Conservation (phyloP, 2,113 vertebrate genomes). For the Myxocyprinus asiaticus region DNA sequence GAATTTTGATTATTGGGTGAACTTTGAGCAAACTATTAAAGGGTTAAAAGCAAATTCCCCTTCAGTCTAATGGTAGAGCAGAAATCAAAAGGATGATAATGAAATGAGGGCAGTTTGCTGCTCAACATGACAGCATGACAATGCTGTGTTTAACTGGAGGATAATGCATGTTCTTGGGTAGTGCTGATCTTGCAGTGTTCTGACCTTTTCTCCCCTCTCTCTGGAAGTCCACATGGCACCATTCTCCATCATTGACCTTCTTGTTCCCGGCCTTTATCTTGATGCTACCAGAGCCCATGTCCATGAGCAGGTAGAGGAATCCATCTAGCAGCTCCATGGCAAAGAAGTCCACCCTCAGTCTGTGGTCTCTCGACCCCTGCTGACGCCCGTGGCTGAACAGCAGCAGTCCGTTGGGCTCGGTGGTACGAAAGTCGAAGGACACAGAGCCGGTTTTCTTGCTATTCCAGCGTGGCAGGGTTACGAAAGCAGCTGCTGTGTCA, state of each 20-base stretch:
- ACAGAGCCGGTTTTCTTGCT: constrained; percentile 87
- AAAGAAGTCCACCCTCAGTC: constrained; percentile 84
- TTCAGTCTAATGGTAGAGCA: background rate
- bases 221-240: constrained; percentile 94
- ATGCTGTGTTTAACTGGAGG: background rate
- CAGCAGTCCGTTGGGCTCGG: constrained; percentile 85
- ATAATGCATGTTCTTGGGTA: background rate
- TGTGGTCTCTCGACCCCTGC: constrained; percentile 62
- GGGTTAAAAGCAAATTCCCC: constrained; percentile 1
- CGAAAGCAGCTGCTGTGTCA: constrained; percentile 79
- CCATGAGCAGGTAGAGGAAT: constrained; percentile 88
- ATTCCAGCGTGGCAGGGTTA: constrained; percentile 85
- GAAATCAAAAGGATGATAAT: background rate
- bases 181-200: constrained; percentile 39
- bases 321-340: constrained; percentile 90
- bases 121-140: background rate
- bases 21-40: too few relatives aligned
- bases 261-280: constrained; percentile 84
- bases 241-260: constrained; percentile 88
- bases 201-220: constrained; percentile 88
- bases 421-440: constrained; percentile 92
- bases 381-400: constrained; percentile 85
- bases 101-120: background rate
- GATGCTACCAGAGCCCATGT: constrained; percentile 92
- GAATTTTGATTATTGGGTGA: too few relatives aligned